Percentiles rank a stretch among this genome's conserved stretches.
These are phyloP conservation scores for Eugnorisma glareosa DNA, from an alignment of 2,888 invertebrate genomes.

Conservation along the genomic window DNA sequence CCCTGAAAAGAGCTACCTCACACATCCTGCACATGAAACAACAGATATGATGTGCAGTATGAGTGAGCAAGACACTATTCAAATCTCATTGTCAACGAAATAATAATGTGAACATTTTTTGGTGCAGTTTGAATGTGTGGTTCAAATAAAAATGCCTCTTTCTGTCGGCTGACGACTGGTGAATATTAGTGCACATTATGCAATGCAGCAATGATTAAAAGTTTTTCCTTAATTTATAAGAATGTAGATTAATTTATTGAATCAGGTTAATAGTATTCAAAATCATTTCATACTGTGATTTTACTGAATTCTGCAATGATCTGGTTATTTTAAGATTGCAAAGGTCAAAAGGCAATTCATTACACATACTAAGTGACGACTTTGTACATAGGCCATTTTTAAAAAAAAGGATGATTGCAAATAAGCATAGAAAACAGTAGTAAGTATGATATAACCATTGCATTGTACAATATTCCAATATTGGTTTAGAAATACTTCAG, in stretches of 20 bases:
- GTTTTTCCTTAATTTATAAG: neutral
- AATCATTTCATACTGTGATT: conserved; percentile 19
- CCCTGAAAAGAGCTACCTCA: neutral
- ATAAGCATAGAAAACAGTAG: conserved; percentile 3
- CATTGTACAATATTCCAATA: neutral
- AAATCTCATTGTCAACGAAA: neutral
- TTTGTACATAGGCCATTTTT: conserved; percentile 3
- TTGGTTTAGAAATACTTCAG: neutral
- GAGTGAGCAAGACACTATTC: neutral
- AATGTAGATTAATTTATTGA: conserved; percentile 11
- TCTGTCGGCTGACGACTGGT: neutral
- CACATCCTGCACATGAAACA: neutral
- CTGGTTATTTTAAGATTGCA: conserved; percentile 42
- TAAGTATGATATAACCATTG: neutral
- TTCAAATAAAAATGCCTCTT: neutral
- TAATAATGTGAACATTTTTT: neutral
- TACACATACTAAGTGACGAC: conserved; percentile 28
- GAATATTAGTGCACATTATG: neutral
- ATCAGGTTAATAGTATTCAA: conserved; percentile 21
- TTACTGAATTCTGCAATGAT: conserved; percentile 17
- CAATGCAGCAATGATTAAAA: neutral
- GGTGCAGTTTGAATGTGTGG: neutral
- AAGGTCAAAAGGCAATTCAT: conserved; percentile 36
- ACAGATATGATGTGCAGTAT: neutral
- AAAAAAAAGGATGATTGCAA: neutral